Conservation (phyloP, 1,140 invertebrate species). For the Heliothis subflexa region DNA sequence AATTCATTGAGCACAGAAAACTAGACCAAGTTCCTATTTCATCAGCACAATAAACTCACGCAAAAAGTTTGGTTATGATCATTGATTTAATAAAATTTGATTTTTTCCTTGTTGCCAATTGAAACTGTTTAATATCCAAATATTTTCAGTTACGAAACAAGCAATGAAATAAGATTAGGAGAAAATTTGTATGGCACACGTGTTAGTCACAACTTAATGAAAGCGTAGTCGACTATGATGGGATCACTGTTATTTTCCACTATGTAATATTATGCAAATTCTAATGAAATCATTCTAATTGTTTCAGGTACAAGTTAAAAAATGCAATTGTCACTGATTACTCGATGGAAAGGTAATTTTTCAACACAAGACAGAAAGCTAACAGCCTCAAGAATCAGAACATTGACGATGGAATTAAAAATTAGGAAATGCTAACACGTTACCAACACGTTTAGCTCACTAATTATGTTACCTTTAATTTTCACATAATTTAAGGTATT, state of each 20-base stretch:
- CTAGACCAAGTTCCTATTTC: not conserved
- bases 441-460: slow-evolving; percentile 38
- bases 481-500: not conserved
- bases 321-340: slow-evolving; percentile 8
- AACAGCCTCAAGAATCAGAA: not conserved
- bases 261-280: not conserved
- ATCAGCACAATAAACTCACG: not conserved
- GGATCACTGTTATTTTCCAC: slow-evolving; percentile 8
- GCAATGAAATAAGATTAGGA: not conserved
- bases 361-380: not conserved
- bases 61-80: not conserved
- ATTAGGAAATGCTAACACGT: slow-evolving; percentile 10
- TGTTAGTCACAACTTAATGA: not conserved
- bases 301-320: slow-evolving; percentile 30
- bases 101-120: not conserved
- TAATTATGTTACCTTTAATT: slow-evolving; percentile 17
- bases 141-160: not conserved
- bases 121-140: slow-evolving; percentile 7
- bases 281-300: slow-evolving; percentile 10
- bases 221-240: not conserved
- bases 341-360: not conserved
- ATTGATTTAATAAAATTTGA: not conserved
- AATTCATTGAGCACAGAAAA: too few relatives aligned
- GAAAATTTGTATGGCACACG: slow-evolving; percentile 16
- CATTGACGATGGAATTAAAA: not conserved